Evolutionary conservation across 2,113 vertebrate species (phyloP), one percentile per base, ranked within the genome.

Genomic region (Andinoacara biseriatus): DNA sequence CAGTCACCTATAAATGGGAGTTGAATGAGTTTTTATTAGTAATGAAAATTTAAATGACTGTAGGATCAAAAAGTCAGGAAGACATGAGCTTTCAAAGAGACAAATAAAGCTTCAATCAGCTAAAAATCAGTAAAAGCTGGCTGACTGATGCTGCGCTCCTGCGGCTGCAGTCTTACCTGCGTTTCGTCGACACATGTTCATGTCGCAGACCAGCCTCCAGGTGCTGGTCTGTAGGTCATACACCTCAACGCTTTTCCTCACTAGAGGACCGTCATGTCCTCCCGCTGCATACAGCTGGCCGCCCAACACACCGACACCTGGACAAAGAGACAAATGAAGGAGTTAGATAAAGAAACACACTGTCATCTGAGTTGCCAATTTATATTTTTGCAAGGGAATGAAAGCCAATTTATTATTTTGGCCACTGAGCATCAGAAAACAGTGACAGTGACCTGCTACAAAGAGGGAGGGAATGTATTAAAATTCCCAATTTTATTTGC

Each of bases 101-200:
- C 3, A 14, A 29, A 67, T 26, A 65, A 65, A 65, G 38, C 62
- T 65, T 43, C 24, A 26, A 56, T 56, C 10, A 63, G 14, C 2
- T 40, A 29, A 15, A 3, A 26, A 2, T 43, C n/a, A 7, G 40
- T 43, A 43, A 4, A 13, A 14, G 40, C 40, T 4, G 40, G 40
- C 40, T 43, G 11, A 43, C 2, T 11, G 40, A 46, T n/a, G n/a
- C 2, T 5, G 60, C 7, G 78, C 1, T 20, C 49, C 3, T 24
- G 15, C 9, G 63, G 9, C 9, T 1, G 9, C 9, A 20, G 2
- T 38, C 94, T 95, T 89, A 99, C 98, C 98, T 96, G 98, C 98
- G 5, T 99, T 99, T 79, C 98, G 95, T 38, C 98, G 94, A 60
- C 98, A 99, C 98, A 99, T 99, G 91, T 99, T 99, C 98, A 99